Base-by-base conservation (phyloP, 23 tunicate species). In the Aplidium turbinatum region DNA sequence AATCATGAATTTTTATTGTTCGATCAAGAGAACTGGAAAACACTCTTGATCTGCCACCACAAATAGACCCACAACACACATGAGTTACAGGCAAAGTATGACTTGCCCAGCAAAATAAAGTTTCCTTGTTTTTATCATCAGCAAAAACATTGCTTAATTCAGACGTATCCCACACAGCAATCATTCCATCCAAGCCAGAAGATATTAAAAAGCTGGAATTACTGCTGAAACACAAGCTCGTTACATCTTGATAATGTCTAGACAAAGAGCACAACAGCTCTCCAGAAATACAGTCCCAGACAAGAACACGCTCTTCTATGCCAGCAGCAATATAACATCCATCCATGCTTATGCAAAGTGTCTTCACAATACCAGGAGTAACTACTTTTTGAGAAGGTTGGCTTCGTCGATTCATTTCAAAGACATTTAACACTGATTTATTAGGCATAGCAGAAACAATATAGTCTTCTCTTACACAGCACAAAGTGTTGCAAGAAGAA, bases 211-310 rank as follows among this genome's bases (percentile, higher is more conserved):
- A 73, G 29, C 76, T 36, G 13, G 45, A 56, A 57, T 87, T 86
- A 65, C 35, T 24, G 1, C 82, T 72, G 35, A 87, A 80, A n/a
- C 55, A 46, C 68, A 87, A 33, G 18, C 50, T 31, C 3, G 94
- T 87, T 18, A 87, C 72, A 61, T 73, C 81, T 65, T 79, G 94
- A 45, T 87, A 87, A 62, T 87, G 94, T 38, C 68, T 63, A 65
- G 82, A 87, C 55, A 87, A 60, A 40, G 53, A 47, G 19, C 68
- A 32, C 53, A 87, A 48, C 54, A 87, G 55, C 18, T 79, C 86
- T 22, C 94, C 94, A 79, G 69, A 47, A 19, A 42, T 34, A 11
- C 66, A 38, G 20, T 87, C 85, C 94, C 94, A 87, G 9, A 87
- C 67, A 18, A 87, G 56, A 32, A 87, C 63, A 1, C 74, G 63